A percentile compares a stretch with the other conserved stretches of the same genome.
Evolutionary conservation across 2,888 invertebrate species (phyloP).

Genomic region (Ectemnius continuus): DNA sequence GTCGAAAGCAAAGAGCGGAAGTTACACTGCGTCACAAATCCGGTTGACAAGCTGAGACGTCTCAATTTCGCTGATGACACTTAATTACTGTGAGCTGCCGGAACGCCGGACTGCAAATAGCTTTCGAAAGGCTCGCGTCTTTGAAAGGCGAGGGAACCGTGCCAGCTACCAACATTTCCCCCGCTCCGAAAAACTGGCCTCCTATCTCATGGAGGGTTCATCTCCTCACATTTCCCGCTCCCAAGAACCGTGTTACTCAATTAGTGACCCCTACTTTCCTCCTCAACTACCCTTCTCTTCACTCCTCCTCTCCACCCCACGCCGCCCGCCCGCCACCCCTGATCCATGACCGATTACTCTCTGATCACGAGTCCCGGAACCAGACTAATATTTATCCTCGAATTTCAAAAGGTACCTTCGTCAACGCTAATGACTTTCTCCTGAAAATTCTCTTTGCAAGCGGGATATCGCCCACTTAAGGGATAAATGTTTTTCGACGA

Average conservation of each 20-base stretch:
- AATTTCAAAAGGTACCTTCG: constrained; percentile 40
- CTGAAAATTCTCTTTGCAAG: not conserved
- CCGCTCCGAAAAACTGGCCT: constrained; percentile 12
- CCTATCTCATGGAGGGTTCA: constrained; percentile 37
- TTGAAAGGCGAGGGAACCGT: constrained; percentile 14
- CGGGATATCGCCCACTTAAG: not conserved
- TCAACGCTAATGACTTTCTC: not conserved
- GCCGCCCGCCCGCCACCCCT: constrained; percentile 2
- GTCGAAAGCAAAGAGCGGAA: too few relatives aligned
- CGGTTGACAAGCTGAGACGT: not conserved
- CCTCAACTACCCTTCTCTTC: constrained; percentile 28
- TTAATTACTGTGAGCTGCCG: not conserved
- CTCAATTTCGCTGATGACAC: constrained; percentile 7
- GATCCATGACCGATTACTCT: constrained; percentile 54
- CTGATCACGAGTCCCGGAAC: constrained; percentile 52
- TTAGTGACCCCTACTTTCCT: constrained; percentile 49
- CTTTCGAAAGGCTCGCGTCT: constrained; percentile 15
- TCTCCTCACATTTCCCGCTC: constrained; percentile 21
- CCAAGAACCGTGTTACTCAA: constrained; percentile 52
- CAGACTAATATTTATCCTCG: constrained; percentile 39
- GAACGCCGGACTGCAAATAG: not conserved
- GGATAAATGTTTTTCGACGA: not conserved
- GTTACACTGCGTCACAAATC: too few relatives aligned
- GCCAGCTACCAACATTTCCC: constrained; percentile 23
- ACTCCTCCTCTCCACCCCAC: not conserved